Evolutionary conservation across 2,888 invertebrate species (phyloP).

Genomic region (Drosophila colorata): DNA sequence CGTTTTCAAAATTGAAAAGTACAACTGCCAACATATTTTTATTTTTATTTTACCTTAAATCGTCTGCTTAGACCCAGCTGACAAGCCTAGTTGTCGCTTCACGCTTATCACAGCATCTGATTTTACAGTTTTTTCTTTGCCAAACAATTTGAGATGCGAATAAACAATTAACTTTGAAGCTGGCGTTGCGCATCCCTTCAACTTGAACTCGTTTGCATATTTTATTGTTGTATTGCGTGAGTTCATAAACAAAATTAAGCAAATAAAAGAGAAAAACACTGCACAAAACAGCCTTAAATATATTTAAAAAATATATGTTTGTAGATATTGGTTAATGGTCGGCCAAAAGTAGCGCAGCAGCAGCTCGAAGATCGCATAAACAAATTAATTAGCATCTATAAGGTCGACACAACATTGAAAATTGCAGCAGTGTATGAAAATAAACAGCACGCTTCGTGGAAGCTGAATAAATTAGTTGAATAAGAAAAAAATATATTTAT

Average conservation of each 20-base stretch:
- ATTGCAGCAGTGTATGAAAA: conserved; percentile 43
- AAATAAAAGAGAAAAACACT: conserved; percentile 27
- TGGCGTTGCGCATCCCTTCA: conserved; percentile 30
- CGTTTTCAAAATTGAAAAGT: no score
- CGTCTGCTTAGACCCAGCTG: neutral
- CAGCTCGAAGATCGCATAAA: conserved; percentile 59
- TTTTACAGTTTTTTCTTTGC: conserved; percentile 37
- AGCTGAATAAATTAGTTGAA: conserved; percentile 42
- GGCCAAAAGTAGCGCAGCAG: conserved; percentile 56
- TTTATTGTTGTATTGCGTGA: conserved; percentile 53
- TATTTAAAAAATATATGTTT: conserved; percentile 3
- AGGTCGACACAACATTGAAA: conserved; percentile 56
- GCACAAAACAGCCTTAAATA: conserved; percentile 32
- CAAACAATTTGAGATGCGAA: conserved; percentile 47
- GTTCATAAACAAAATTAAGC: conserved; percentile 19
- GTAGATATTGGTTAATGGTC: conserved; percentile 26
- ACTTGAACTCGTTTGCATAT: conserved; percentile 61
- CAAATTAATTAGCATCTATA: conserved; percentile 75
- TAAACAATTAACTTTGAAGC: conserved; percentile 48
- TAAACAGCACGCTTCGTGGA: conserved; percentile 39
- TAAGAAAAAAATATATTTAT: conserved; percentile 17
- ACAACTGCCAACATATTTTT: no score
- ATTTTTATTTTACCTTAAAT: neutral
- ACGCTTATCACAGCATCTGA: conserved; percentile 44
- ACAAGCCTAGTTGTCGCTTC: conserved; percentile 10